Evolutionary conservation across 2,797 vertebrate species (phyloP).

Genomic region (Bovichtus diacanthus): DNA sequence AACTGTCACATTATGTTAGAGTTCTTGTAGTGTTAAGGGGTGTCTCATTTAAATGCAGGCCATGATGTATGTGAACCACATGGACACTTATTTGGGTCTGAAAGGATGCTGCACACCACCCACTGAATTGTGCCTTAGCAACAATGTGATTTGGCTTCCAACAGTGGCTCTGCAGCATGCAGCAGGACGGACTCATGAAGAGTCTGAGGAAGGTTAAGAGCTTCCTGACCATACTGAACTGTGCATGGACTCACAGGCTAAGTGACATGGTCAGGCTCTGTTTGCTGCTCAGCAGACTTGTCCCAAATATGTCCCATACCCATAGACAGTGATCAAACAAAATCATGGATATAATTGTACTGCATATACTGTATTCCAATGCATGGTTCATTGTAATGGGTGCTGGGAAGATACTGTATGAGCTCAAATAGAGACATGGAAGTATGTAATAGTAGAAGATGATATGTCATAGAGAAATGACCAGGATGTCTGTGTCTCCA

Average conservation of each 20-base stretch:
- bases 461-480: not conserved
- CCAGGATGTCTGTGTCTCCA: slow-evolving; percentile 37
- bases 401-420: not conserved
- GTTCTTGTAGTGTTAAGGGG: not conserved
- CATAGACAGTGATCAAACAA: too few relatives aligned
- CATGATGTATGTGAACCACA: not conserved
- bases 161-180: not conserved
- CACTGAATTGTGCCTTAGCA: not conserved
- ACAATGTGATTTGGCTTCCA: not conserved
- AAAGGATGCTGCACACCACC: not conserved
- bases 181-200: not conserved
- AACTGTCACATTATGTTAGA: not conserved
- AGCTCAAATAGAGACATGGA: not conserved
- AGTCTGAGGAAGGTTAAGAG: not conserved
- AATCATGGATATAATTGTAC: too few relatives aligned
- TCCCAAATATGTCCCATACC: not conserved
- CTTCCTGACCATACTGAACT: not conserved
- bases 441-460: not conserved
- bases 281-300: not conserved
- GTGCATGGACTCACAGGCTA: not conserved
- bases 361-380: too few relatives aligned
- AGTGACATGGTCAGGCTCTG: not conserved
- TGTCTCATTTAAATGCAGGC: not conserved
- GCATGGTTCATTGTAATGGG: not conserved
- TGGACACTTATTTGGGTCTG: not conserved